Evolutionary conservation across 2,797 vertebrate species (phyloP), one percentile per base, ranked within the genome.

Genomic region (Schizothorax lantsangensis): DNA sequence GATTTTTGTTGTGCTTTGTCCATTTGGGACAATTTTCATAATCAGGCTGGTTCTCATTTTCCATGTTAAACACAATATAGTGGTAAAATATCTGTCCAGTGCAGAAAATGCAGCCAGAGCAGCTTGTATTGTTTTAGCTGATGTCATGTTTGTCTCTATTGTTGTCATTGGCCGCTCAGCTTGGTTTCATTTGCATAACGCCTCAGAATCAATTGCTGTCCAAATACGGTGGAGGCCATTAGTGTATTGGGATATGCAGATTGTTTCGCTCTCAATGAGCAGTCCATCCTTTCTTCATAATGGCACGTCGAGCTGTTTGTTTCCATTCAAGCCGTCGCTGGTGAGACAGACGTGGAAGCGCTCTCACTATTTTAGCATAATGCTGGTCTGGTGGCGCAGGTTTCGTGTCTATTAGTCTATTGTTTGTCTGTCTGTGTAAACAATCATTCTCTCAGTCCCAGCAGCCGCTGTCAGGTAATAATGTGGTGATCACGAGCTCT

Each of bases 131-230:
- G 83, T 87, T 79, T 81, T 68, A 47, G 64, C 10, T n/a, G 40
- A 77, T 85, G 84, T 72, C 38, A 82, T 79, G 72, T 81, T 83
- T 87, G 66, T 73, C 40, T 85, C 43, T 11, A 81, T 75, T 87
- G 83, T 89, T 69, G 49, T 84, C 64, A 68, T 71, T 83, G 84
- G 88, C 82, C 14, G 74, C 45, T 78, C 66, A n/a, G 66, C 49
- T 73, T 69, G 79, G 11, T 54, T 52, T 88, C 9, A 89, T 88
- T 88, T 88, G 88, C 84, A 88, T 89, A 85, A 81, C 33, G 45
- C 19, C 64, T 84, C 54, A 21, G 38, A 82, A 78, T 85, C 84
- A 82, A 84, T 88, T 87, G 62, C 68, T 38, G 68, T 49, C 59
- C 66, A 74, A 88, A 83, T 88, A 52, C 17, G 36, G 21, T 5